Base-by-base conservation (phyloP, 1,140 invertebrate genomes). In the Cydia pomonella region DNA sequence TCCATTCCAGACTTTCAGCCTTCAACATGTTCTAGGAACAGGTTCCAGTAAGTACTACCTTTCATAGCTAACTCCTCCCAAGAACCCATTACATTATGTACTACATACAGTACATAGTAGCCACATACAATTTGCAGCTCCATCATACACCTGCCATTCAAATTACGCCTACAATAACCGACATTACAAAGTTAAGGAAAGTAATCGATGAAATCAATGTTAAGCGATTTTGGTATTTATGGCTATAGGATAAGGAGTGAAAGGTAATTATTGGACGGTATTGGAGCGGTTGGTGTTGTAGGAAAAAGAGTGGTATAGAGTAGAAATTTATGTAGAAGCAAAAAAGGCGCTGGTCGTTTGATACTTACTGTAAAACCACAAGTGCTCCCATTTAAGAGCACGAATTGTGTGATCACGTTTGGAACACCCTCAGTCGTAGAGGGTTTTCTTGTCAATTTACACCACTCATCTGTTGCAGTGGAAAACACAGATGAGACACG, bases 101-200 rank as follows among this genome's bases (percentile, higher is more conserved):
- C 53, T 59, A 59, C 1, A 59, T 71, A 79, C 73, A 18, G 62
- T 53, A 73, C 64, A 21, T 74, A 74, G 21, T 72, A 72, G 59
- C 50, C 72, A 47, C 72, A 77, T 72, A 73, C 76, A 78, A 80
- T 76, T 77, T 63, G 73, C 77, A 76, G 72, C 76, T 74, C 75
- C 74, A 83, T 84, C 83, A 81, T 80, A 83, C 87, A 88, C 85
- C 87, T 88, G 87, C 87, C 85, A 85, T 85, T 87, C 84, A 84
- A 84, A 88, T 86, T 83, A 86, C 87, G 84, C 87, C 87, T 85
- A 87, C 84, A 85, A 73, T 79, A 82, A 77, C 79, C 78, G 73
- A 69, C 73, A 23, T 50, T 27, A 50, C 71, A 13, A 50, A 69
- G 4, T 69, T 69, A 69, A 18, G 2, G 13, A 16, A 13, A 1